Evolutionary conservation across 2,113 vertebrate genomes (phyloP), one percentile per base, ranked within the genome.

Genomic region (Tyrannus savana): DNA sequence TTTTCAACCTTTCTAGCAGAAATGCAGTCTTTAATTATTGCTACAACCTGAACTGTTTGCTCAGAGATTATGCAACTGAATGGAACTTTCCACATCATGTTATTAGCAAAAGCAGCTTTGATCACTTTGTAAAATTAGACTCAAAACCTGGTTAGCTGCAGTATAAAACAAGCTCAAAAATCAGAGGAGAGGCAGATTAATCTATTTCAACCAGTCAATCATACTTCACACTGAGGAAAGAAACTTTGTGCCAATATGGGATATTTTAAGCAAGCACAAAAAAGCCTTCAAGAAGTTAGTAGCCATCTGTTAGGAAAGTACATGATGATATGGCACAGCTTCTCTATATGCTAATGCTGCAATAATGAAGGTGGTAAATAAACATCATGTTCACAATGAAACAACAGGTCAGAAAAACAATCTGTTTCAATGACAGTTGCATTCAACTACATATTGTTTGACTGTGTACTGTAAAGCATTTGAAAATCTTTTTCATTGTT

Each of bases 311-410:
- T 56, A 86, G 33, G 37, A 58, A 86, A 89, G 83, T 93, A 90
- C 86, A 87, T 69, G 77, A 95, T 42, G 53, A 81, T 62, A 84
- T 25, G 41, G 73, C 80, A 93, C 84, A 89, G 84, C 81, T 87
- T 95, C 73, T 76, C 47, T 95, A 31, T 81, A 90, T 68, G 69
- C 66, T 95, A 94, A 94, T 84, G 66, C n/a, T 87, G 56, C 77
- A 68, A 15, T 93, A 94, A 96, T 53, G 81, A 94, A 87, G 62
- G 58, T 76, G 62, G 89, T 69, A 95, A 97, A 91, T 95, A 97
- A 97, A 84, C 84, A 89, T 58, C 68, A 72, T 52, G 62, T 82
- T 95, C 87, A 84, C 62, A 87, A 1, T 84, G 76, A 90, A 95
- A 93, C 83, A 94, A 96, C 77, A 95, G 89, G 91, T 94, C 91